These are phyloP conservation scores for Ficedula albicollis DNA, from an alignment of 2,797 vertebrate genomes.

Conservation along the genomic window DNA sequence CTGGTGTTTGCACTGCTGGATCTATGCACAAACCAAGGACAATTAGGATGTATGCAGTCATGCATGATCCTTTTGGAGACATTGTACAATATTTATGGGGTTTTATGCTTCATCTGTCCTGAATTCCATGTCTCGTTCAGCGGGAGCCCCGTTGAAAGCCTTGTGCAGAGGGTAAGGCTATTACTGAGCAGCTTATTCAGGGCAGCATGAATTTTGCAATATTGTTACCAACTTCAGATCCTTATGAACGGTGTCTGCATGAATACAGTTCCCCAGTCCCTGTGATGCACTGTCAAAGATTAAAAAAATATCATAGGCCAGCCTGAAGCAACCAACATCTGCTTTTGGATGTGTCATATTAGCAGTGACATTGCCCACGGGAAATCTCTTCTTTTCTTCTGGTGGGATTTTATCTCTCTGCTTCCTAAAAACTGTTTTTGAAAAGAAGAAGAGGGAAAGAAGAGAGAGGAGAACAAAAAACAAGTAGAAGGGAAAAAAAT, in stretches of 20 bases:
- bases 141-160: neutral
- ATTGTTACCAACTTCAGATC: neutral
- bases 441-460: neutral
- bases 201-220: neutral
- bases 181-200: neutral
- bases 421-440: neutral
- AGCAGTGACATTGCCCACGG: neutral
- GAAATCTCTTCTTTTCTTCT: neutral
- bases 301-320: neutral
- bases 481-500: accelerated
- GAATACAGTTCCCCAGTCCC: neutral
- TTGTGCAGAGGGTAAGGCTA: neutral
- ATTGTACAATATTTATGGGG: slow-evolving; percentile 26
- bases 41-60: slow-evolving; percentile 10
- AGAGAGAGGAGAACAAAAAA: neutral
- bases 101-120: slow-evolving; percentile 32
- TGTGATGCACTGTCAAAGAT: neutral
- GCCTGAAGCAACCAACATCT: slow-evolving; percentile 25
- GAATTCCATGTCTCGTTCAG: neutral
- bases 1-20: neutral
- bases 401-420: neutral
- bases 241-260: neutral
- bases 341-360: neutral
- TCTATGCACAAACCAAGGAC: neutral
- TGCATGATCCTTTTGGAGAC: neutral